Base-by-base conservation (phyloP, 2,888 invertebrate species). In the Strigamia maritima region DNA sequence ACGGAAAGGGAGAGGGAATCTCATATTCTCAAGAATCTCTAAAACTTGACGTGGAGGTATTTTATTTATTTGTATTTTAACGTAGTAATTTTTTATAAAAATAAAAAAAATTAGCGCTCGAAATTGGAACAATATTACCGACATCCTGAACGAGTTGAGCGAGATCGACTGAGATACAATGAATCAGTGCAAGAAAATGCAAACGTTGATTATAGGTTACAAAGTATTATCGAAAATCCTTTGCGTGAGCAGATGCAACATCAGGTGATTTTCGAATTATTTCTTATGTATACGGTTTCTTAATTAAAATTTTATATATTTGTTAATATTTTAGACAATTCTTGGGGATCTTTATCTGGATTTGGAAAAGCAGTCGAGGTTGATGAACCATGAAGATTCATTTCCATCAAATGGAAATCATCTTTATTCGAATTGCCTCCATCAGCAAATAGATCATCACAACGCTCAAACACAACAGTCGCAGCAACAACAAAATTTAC, bases 121-220 rank as follows among this genome's bases (percentile, higher is more conserved):
- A 78, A 78, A 40, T 22, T 70, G 16, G 79, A 31, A 8, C 65
- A 65, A 65, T 65, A 44, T 79, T 79, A 79, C 54, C 38, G 49
- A 54, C 65, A 44, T 22, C 12, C 24, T 79, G 79, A 78, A 40
- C 8, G 78, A 19, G n/a, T 77, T 28, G 60, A 77, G 40, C 35
- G 76, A 38, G 70, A 78, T 31, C 44, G 77, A 26, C 19, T 65
- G 31, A 38, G 78, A 65, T 65, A n/a, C 35, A 28, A 24, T 16
- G 70, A 77, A 40, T 19, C 77, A 3, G 16, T 31, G 38, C 60
- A 78, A 31, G 70, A 78, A 8, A 60, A 78, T 38, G 10, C 19
- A 24, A 65, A 31, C 31, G 31, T 38, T n/a, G 78, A 78, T 28
- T 78, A 65, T 26, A 35, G 78, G 19, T 24, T 78, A 24, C 78